Conservation (phyloP, 2,888 invertebrate genomes). For the Mesorhabditis sp. region DNA sequence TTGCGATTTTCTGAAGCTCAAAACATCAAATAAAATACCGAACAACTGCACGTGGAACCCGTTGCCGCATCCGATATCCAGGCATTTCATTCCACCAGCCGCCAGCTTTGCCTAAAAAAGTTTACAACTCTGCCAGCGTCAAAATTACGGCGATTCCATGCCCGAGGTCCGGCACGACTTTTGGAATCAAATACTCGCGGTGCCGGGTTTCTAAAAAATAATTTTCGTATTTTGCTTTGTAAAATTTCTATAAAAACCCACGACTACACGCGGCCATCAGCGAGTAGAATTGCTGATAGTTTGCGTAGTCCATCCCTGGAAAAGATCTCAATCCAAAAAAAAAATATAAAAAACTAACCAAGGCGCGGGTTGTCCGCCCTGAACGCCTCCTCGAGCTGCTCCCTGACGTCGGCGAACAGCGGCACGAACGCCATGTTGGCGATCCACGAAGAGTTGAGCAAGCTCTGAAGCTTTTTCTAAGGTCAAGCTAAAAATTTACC, state of each 20-base stretch:
- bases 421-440: neutral
- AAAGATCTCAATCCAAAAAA: neutral
- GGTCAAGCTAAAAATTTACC: neutral
- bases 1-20: neutral
- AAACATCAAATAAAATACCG: conserved; percentile 10
- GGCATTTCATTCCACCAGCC: conserved; percentile 28
- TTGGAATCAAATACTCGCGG: conserved; percentile 2
- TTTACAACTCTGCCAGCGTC: neutral
- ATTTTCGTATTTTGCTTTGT: no score
- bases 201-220: conserved; percentile 1
- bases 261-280: neutral
- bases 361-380: neutral
- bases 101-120: conserved; percentile 16
- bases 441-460: neutral
- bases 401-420: conserved; percentile 1
- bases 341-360: neutral
- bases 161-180: neutral
- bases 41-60: conserved; percentile 39
- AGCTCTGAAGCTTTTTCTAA: neutral
- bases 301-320: neutral
- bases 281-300: neutral
- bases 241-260: no score
- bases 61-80: conserved; percentile 46
- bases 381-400: neutral
- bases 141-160: conserved; percentile 1